A percentile compares a stretch with the other conserved stretches of the same genome.
These are phyloP conservation scores for Andrena dorsata DNA, from an alignment of 2,888 invertebrate species.

Conservation along the genomic window DNA sequence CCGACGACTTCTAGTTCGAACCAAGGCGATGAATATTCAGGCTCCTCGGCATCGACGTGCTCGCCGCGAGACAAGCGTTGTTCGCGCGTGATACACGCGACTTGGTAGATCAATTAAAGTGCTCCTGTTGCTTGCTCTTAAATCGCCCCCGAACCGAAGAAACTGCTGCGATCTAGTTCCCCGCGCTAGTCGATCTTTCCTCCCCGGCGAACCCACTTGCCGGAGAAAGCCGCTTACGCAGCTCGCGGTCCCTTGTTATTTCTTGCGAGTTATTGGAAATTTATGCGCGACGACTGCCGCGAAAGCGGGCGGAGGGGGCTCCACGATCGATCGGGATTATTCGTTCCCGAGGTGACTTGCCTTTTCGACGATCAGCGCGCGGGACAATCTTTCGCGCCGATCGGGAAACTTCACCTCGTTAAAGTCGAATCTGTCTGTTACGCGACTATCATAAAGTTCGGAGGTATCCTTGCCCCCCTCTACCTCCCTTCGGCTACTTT, in stretches of 20 bases:
- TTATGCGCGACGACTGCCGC: constrained; percentile 24
- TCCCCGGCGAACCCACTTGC: constrained; percentile 4
- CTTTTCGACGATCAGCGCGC: constrained; percentile 19
- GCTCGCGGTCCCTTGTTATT: constrained; percentile 43
- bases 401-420: constrained; percentile 49
- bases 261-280: constrained; percentile 45
- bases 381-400: constrained; percentile 30
- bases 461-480: too few species aligned
- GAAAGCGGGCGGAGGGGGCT: background rate
- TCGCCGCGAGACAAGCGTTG: too few species aligned
- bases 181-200: constrained; percentile 31
- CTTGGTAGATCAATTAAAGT: background rate
- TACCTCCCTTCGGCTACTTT: background rate
- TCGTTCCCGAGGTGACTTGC: constrained; percentile 19
- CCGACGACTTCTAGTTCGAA: too few species aligned
- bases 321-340: constrained; percentile 35
- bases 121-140: background rate
- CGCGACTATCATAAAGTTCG: constrained; percentile 28
- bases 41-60: too few species aligned
- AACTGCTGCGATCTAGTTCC: constrained; percentile 35
- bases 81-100: too few species aligned
- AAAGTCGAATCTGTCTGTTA: constrained; percentile 36
- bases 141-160: background rate
- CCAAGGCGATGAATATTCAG: too few species aligned
- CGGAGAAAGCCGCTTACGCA: constrained; percentile 57